Evolutionary conservation across 1,140 invertebrate species (phyloP).

Genomic region (Drosophila kurseongensis): DNA sequence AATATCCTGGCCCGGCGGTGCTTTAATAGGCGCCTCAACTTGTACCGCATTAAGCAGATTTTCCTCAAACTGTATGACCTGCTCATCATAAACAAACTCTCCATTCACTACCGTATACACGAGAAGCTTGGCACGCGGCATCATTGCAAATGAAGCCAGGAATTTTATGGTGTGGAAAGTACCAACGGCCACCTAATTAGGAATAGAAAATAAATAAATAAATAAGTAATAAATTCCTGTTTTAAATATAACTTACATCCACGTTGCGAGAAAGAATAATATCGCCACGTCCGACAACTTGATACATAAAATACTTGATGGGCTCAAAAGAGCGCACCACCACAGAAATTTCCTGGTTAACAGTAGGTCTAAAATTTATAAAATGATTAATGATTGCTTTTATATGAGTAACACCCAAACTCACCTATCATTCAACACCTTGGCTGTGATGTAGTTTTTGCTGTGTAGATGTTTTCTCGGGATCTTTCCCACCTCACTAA

Average conservation of each 20-base stretch:
- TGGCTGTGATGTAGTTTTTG: constrained; percentile 91
- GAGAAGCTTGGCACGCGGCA: constrained; percentile 92
- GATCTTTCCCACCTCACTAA: constrained; percentile 90
- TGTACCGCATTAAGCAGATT: constrained; percentile 90
- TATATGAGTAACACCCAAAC: background rate
- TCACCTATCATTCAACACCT: constrained; percentile 88
- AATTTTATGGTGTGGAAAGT: constrained; percentile 86
- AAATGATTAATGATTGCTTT: background rate
- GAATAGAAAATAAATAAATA: too few species aligned
- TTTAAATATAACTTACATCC: constrained; percentile 83
- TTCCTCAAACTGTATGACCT: constrained; percentile 92
- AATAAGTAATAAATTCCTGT: background rate
- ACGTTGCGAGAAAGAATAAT: constrained; percentile 90
- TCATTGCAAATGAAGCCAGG: constrained; percentile 92
- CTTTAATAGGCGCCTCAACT: constrained; percentile 86
- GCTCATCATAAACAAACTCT: constrained; percentile 93
- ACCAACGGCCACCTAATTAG: constrained; percentile 63
- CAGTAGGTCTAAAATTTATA: constrained; percentile 85
- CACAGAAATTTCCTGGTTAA: constrained; percentile 92
- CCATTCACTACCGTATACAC: constrained; percentile 91
- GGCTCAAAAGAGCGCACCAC: constrained; percentile 92
- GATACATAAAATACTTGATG: constrained; percentile 91
- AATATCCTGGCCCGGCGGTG: constrained; percentile 90
- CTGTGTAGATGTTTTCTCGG: constrained; percentile 90
- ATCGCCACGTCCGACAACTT: constrained; percentile 95